phyloP scores from a whole-genome alignment of 1,140 invertebrate species.

The Archivesica marissinica region DNA sequence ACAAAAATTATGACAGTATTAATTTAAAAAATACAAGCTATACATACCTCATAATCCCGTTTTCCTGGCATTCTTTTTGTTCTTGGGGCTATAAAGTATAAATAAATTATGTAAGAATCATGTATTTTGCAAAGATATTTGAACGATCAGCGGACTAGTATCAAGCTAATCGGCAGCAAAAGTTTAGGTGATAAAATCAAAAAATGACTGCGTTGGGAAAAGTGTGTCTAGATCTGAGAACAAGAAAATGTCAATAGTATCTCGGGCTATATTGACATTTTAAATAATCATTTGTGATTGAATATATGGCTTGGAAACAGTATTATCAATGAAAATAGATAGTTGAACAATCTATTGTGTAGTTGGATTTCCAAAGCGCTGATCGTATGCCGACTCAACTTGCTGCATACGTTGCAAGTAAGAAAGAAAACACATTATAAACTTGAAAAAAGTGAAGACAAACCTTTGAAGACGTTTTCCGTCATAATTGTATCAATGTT shows the following conservation, averaged over 20 bases:
- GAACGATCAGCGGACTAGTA: too few species aligned
- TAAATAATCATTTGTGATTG: too few species aligned
- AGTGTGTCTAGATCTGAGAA: too few species aligned
- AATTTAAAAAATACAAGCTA: neutral
- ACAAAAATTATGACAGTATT: neutral
- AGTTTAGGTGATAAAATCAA: too few species aligned
- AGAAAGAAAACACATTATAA: neutral
- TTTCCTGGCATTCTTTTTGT: slow-evolving; percentile 63
- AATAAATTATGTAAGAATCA: neutral
- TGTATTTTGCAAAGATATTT: too few species aligned
- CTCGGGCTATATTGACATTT: too few species aligned
- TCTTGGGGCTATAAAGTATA: slow-evolving; percentile 64
- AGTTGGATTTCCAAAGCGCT: neutral
- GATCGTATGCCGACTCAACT: slow-evolving; percentile 48
- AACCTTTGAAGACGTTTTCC: slow-evolving; percentile 73
- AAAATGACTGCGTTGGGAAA: too few species aligned
- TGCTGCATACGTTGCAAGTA: slow-evolving; percentile 63
- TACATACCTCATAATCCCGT: slow-evolving; percentile 66
- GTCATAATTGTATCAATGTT: slow-evolving; percentile 63
- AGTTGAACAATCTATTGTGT: slow-evolving; percentile 32
- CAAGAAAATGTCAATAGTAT: too few species aligned
- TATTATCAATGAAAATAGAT: too few species aligned
- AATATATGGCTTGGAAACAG: too few species aligned
- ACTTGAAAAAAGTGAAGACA: slow-evolving; percentile 40
- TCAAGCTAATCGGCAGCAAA: too few species aligned